These are phyloP conservation scores for Bungarus multicinctus DNA, from an alignment of 2,113 vertebrate genomes.

Conservation along the genomic window DNA sequence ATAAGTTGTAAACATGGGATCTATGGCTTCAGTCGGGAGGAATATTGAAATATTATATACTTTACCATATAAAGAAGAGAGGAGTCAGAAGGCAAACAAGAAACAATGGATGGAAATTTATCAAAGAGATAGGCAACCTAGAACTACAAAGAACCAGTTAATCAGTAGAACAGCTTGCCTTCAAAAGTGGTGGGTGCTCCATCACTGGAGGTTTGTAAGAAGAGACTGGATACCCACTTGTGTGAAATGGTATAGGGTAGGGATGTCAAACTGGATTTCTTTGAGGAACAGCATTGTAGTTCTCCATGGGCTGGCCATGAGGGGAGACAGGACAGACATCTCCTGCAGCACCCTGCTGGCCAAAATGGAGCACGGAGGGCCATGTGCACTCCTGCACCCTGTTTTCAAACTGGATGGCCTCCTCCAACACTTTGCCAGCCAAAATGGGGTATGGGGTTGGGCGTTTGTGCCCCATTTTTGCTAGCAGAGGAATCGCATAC, in stretches of 20 bases:
- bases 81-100: neutral
- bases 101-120: neutral
- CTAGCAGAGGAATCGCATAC: no score
- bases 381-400: no score
- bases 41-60: neutral
- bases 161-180: neutral
- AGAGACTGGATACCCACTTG: neutral
- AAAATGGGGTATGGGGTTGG: no score
- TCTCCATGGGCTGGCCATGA: no score
- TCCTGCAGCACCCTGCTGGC: no score
- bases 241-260: neutral
- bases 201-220: neutral
- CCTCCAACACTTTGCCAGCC: no score
- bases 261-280: no score
- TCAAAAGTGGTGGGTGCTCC: neutral
- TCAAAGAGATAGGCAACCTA: neutral
- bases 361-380: no score
- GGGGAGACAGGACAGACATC: no score
- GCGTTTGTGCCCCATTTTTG: no score
- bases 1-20: neutral
- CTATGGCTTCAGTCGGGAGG: neutral
- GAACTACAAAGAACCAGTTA: neutral
- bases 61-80: neutral
- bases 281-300: no score
- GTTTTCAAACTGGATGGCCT: no score